Evolutionary conservation across 2,888 invertebrate species (phyloP), one percentile per base, ranked within the genome.

Genomic region (Caenorhabditis sp.): DNA sequence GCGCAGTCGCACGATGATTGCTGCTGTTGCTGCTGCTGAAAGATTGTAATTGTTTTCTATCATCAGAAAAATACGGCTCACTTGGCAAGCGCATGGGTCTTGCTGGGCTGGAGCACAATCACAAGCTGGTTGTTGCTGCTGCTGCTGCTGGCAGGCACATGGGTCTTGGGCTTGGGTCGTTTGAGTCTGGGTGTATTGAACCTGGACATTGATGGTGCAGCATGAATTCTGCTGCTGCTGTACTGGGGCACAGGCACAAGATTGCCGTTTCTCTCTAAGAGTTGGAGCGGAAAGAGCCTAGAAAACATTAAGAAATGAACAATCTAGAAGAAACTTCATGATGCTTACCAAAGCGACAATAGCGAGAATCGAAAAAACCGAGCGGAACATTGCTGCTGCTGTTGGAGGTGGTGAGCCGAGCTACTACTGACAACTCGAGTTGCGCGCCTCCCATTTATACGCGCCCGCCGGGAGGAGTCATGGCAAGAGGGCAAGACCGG

Each of bases 241-340:
- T n/a, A 75, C 75, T 50, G 72, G 78, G 8, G 72, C 68, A 41
- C 78, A 78, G 13, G 32, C 35, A 45, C 80, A 81, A 39, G 79
- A 61, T 59, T 83, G 83, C 17, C 83, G 72, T 50, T 81, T 81
- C n/a, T 77, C 68, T 13, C 83, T 48, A 11, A 76, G 45, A 6
- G 77, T 59, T 35, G 83, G 83, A 22, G 79, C 78, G 22, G 78
- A 55, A 39, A 81, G 39, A n/a, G 73, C 78, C 83, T 83, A 30
- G 11, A 71, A 55, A 53, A 30, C 2, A 45, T 15, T n/a, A 45
- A 11, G n/a, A 17, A 15, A n/a, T n/a, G n/a, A n/a, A n/a, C n/a
- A 41, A n/a, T 26, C 20, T 15, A 17, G 5, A 32, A 30, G 27
- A 37, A 15, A 50, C n/a, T 22, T 7, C 0, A 11, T 11, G n/a